Conservation (phyloP, 2,797 vertebrate species). For the Ctenopoma kingsleyae region DNA sequence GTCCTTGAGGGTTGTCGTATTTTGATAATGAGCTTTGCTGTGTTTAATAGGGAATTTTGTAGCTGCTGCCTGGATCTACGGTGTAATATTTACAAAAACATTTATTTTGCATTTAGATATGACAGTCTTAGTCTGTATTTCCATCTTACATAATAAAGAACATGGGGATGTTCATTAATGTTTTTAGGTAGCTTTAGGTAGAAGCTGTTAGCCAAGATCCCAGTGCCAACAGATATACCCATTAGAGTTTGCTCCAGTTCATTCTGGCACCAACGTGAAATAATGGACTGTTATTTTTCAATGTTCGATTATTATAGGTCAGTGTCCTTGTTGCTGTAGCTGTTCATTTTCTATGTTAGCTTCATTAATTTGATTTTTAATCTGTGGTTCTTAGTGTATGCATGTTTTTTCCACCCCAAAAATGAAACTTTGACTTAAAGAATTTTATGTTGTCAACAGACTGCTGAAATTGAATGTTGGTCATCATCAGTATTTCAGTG, state of each 20-base stretch:
- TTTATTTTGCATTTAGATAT: constrained; percentile 7
- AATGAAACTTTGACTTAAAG: too few relatives aligned
- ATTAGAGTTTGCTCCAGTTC: constrained; percentile 56
- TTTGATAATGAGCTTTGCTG: constrained; percentile 23
- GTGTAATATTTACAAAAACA: not conserved
- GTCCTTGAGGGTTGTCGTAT: constrained; percentile 54
- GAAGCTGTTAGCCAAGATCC: constrained; percentile 35
- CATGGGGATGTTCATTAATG: constrained; percentile 6
- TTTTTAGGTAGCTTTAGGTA: constrained; percentile 26
- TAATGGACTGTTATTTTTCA: constrained; percentile 38
- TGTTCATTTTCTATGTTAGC: not conserved
- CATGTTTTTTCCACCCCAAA: too few relatives aligned
- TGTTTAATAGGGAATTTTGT: not conserved
- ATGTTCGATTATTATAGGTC: constrained; percentile 30
- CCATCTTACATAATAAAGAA: constrained; percentile 26
- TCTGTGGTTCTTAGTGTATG: not conserved
- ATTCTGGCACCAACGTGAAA: constrained; percentile 30
- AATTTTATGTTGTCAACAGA: too few relatives aligned
- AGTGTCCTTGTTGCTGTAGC: constrained; percentile 28
- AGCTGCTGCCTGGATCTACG: not conserved
- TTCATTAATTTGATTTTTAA: constrained; percentile 11
- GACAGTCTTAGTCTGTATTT: not conserved
- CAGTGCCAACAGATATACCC: constrained; percentile 34
- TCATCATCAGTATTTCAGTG: constrained; percentile 2
- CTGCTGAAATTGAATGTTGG: not conserved